A percentile compares a stretch with the other conserved stretches of the same genome.
These are phyloP conservation scores for Pristionchus pacificus DNA, from an alignment of 1,140 invertebrate genomes.

Conservation along the genomic window DNA sequence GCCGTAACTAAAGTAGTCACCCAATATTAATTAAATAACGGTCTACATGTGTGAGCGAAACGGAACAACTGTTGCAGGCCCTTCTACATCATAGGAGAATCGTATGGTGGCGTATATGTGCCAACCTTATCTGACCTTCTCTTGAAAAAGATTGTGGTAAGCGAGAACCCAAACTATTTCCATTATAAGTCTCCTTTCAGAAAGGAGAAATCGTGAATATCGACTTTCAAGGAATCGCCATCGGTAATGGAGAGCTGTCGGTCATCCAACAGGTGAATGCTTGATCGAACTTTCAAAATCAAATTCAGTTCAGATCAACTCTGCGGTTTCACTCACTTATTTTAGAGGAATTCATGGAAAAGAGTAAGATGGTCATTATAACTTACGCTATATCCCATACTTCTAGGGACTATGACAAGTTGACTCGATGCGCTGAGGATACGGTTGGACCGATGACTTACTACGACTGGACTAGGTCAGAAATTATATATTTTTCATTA, in stretches of 20 bases:
- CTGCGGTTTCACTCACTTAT: conserved; percentile 24
- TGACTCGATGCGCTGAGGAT: not conserved
- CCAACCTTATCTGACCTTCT: conserved; percentile 61
- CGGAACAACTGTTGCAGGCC: no score
- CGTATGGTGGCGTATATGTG: conserved; percentile 60
- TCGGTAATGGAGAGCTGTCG: conserved; percentile 47
- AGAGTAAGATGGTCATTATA: no score
- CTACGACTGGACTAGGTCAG: not conserved
- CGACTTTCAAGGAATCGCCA: conserved; percentile 45
- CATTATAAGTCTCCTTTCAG: conserved; percentile 63
- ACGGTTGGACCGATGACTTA: not conserved
- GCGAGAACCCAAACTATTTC: not conserved
- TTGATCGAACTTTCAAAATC: no score
- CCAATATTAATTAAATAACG: no score
- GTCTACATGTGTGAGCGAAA: no score
- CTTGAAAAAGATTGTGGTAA: conserved; percentile 38
- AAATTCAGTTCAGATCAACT: no score
- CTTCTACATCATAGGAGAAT: conserved; percentile 61
- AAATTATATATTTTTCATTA: not conserved
- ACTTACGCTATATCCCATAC: no score
- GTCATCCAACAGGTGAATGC: conserved; percentile 33
- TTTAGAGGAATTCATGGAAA: conserved; percentile 27
- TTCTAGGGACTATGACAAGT: not conserved
- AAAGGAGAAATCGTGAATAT: conserved; percentile 18
- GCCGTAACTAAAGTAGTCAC: no score